Evolutionary conservation across 2,113 vertebrate genomes (phyloP), one percentile per base, ranked within the genome.

Genomic region (Sander vitreus): DNA sequence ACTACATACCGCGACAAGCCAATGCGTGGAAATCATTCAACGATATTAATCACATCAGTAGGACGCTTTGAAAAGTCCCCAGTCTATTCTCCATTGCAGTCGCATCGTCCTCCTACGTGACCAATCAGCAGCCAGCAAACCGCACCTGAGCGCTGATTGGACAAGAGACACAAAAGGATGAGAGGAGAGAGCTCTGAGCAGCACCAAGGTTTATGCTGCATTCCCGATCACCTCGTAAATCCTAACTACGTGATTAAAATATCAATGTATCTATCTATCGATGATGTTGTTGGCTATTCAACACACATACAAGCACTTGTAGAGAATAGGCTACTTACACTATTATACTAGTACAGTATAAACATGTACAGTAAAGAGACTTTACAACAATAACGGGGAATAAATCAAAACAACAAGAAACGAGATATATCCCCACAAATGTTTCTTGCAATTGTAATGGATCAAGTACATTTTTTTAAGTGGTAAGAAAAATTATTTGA

Each of bases 121-220:
- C 93, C 91, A 94, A 94, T 94, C 18, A 86, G 76, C 16, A 23
- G 30, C 53, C 59, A 10, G 63, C 3, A 55, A 50, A 0, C 51
- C 15, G 15, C 15, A 48, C 23, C 86, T 63, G 73, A 45, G 69
- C 80, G 57, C 80, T 81, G 86, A 94, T 94, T 94, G 93, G 93
- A 80, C 80, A 3, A 14, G 2, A 18, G 54, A 62, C 91, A 94
- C 87, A 92, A 91, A 92, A 85, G 88, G 92, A 93, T 92, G 93
- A 80, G 90, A 93, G 89, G 67, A 39, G 85, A 81, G 54, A 62
- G 84, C 76, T 43, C 60, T 18, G 63, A 60, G 79, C 33, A 73
- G 85, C 82, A 19, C 68, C 67, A 13, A 25, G 66, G 27, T 21
- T 19, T 2, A 4, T 66, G 86, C 13, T 57, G 81, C 75, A 1